Conservation (phyloP, 2,888 invertebrate genomes). For the Odontomyia ornata region DNA sequence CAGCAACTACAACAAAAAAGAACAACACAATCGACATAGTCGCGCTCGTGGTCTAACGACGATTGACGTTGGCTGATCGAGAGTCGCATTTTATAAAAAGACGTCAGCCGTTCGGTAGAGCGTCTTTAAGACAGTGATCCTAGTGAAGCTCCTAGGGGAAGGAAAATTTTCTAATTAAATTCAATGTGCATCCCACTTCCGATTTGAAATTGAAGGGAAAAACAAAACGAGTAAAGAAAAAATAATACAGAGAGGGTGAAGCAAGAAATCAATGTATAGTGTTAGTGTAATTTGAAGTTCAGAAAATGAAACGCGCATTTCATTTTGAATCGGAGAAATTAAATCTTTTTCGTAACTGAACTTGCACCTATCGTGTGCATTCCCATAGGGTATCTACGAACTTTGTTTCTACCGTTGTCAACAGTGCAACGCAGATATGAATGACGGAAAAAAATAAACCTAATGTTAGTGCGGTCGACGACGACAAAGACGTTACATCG, state of each 20-base stretch:
- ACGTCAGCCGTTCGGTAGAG: no score
- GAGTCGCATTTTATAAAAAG: constrained; percentile 23
- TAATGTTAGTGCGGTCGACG: constrained; percentile 3
- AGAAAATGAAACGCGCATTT: constrained; percentile 13
- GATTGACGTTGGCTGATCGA: constrained; percentile 4
- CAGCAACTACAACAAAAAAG: not conserved
- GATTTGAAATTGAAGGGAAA: no score
- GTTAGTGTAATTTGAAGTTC: constrained; percentile 1
- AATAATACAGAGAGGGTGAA: constrained; percentile 5
- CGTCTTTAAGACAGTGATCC: no score
- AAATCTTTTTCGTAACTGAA: constrained; percentile 17
- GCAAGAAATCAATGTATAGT: not conserved
- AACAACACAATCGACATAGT: not conserved
- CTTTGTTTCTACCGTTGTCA: not conserved
- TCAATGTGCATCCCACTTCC: no score
- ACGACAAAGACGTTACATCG: not conserved
- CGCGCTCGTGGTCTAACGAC: no score
- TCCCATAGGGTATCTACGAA: not conserved
- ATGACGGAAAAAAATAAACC: not conserved
- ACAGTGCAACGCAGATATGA: not conserved
- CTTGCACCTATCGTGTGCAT: no score
- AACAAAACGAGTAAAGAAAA: no score
- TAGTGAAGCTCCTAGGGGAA: no score
- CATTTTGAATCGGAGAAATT: no score
- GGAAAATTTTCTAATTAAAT: no score